Conservation (phyloP, 2,113 vertebrate species). For the Hirundichthys speculiger region DNA sequence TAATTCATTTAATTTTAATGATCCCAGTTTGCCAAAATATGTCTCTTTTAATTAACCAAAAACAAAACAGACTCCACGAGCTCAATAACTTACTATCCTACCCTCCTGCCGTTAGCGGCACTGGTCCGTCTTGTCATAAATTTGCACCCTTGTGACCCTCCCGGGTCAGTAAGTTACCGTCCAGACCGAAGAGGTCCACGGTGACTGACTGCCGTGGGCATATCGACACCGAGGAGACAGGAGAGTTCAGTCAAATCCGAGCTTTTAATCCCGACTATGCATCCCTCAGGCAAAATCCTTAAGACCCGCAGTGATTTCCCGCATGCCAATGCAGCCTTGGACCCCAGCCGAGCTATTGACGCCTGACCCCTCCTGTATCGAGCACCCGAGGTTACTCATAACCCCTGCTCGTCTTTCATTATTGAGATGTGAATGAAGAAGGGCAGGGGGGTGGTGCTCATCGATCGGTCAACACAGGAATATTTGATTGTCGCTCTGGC, state of each 20-base stretch:
- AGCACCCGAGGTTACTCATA: constrained; percentile 67
- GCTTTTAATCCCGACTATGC: constrained; percentile 72
- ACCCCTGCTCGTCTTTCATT: constrained; percentile 72
- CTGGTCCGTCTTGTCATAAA: constrained; percentile 37
- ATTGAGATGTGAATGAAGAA: constrained; percentile 74
- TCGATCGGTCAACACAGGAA: constrained; percentile 71
- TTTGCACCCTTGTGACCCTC: constrained; percentile 40
- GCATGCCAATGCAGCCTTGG: constrained; percentile 70
- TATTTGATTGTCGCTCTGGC: constrained; percentile 66
- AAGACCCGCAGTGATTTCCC: constrained; percentile 60
- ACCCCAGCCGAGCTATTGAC: constrained; percentile 64
- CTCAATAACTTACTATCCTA: background rate
- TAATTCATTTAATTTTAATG: background rate
- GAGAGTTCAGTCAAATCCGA: constrained; percentile 53
- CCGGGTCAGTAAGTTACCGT: constrained; percentile 65
- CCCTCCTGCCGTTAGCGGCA: constrained; percentile 1
- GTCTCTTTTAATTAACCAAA: background rate
- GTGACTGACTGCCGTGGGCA: constrained; percentile 56
- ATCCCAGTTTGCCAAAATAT: background rate
- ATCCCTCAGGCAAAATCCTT: constrained; percentile 64
- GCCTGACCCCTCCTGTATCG: constrained; percentile 50
- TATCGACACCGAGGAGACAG: constrained; percentile 64
- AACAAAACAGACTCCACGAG: background rate
- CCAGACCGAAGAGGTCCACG: constrained; percentile 43
- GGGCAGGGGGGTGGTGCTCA: constrained; percentile 55